Base-by-base conservation (phyloP, 2,113 vertebrate species). In the Syngnathus scovelli region DNA sequence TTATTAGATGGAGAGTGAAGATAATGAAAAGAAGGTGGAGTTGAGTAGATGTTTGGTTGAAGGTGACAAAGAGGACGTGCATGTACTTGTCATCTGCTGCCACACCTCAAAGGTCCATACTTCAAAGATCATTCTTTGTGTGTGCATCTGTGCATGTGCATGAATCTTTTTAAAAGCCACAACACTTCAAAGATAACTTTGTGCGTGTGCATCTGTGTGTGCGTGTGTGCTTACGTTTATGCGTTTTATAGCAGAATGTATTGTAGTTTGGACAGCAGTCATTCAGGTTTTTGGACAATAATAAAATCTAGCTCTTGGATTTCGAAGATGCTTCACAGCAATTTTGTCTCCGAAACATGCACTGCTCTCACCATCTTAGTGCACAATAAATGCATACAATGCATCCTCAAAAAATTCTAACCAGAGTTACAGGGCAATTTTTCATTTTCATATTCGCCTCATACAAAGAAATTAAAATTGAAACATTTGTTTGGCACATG, bases 31-130 rank as follows among this genome's bases (percentile, higher is more conserved):
- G 49, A 21, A 21, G n/a, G 19, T n/a, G 23, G 16, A 19, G 21
- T 3, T 8, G 19, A 55, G 12, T 27, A 12, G 21, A 41, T 39
- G 38, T 43, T 43, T 61, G 9, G 18, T 12, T 41, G 38, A 61
- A 61, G 60, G 60, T 21, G 60, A 61, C 60, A 61, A 61, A 61
- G 38, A 43, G 38, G 38, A 43, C 60, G 2, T 61, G 60, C 6
- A 11, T 21, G 60, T 61, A 61, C 60, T 41, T 61, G 60, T 13
- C 19, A 41, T n/a, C 11, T 61, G 9, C 60, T 21, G 38, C 12
- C n/a, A 61, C 19, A 38, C 60, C 58, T 23, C 8, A 9, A 11
- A 41, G 10, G 38, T 18, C 38, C 15, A 7, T 37, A 23, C 60
- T 61, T 41, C 18, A 61, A 55, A 55, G 54, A 54, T 54, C 21